Percentiles rank a stretch among this genome's conserved stretches.
These are phyloP conservation scores for Metalampra italica DNA, from an alignment of 2,888 invertebrate species.

Conservation along the genomic window DNA sequence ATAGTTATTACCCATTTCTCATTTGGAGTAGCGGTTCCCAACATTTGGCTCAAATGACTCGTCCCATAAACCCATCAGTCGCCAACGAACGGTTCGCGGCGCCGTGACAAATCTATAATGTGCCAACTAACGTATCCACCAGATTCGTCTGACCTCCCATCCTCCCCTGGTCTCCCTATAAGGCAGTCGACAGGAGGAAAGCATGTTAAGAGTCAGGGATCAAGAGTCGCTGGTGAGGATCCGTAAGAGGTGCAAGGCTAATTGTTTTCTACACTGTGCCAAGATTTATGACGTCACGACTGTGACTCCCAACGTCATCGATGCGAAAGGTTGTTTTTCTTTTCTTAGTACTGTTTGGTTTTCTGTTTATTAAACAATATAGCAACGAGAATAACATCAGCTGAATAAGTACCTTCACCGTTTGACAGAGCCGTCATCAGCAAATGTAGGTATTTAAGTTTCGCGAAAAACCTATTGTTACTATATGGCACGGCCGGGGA, in stretches of 20 bases:
- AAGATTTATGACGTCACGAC: constrained; percentile 60
- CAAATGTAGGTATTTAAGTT: too few species aligned
- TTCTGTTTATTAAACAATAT: too few species aligned
- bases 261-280: constrained; percentile 49
- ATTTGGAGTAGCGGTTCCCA: constrained; percentile 8
- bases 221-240: constrained; percentile 26
- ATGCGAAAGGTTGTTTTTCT: background rate
- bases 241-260: constrained; percentile 52
- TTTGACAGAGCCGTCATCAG: too few species aligned
- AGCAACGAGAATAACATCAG: too few species aligned
- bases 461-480: too few species aligned
- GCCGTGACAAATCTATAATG: constrained; percentile 61
- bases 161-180: constrained; percentile 12
- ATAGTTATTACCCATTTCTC: background rate
- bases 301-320: constrained; percentile 18
- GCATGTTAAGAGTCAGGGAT: constrained; percentile 16
- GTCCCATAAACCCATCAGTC: constrained; percentile 31
- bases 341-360: background rate
- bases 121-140: constrained; percentile 36
- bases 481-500: too few species aligned
- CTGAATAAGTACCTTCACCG: too few species aligned
- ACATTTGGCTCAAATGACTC: constrained; percentile 12
- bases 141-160: constrained; percentile 23
- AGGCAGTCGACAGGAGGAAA: constrained; percentile 8
- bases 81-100: constrained; percentile 33